Conservation (phyloP, 2,888 invertebrate genomes). For the Mythimna albipuncta region DNA sequence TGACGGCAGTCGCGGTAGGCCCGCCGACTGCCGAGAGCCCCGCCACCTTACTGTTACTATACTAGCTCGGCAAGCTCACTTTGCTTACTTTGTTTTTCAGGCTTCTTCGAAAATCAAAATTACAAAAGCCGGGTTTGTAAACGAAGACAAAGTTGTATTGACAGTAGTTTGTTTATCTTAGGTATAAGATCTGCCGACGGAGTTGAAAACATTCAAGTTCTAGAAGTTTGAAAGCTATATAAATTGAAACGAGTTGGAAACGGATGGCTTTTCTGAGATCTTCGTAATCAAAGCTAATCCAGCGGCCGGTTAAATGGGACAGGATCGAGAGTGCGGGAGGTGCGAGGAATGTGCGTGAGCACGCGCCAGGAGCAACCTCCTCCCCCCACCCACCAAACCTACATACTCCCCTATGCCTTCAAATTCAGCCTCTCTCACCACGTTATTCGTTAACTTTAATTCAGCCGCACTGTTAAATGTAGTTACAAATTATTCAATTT, state of each 20-base stretch:
- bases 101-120: conserved; percentile 8
- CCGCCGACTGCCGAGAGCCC: background rate
- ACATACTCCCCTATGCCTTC: background rate
- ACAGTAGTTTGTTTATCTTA: background rate
- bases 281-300: conserved; percentile 14
- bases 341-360: background rate
- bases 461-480: background rate
- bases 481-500: conserved; percentile 7
- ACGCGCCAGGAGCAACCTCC: background rate
- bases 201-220: conserved; percentile 3
- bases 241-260: conserved; percentile 21
- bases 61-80: too few species aligned
- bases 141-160: conserved; percentile 2
- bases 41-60: background rate
- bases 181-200: background rate
- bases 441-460: conserved; percentile 11
- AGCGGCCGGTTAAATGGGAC: background rate
- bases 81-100: conserved; percentile 8
- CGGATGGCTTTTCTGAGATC: conserved; percentile 11
- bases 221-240: background rate
- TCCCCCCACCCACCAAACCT: background rate
- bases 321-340: background rate
- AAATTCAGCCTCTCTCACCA: background rate
- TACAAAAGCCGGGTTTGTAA: background rate
- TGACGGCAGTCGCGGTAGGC: conserved; percentile 1